These are phyloP conservation scores for Drosophila acutilabella DNA, from an alignment of 2,888 invertebrate genomes.

Conservation along the genomic window DNA sequence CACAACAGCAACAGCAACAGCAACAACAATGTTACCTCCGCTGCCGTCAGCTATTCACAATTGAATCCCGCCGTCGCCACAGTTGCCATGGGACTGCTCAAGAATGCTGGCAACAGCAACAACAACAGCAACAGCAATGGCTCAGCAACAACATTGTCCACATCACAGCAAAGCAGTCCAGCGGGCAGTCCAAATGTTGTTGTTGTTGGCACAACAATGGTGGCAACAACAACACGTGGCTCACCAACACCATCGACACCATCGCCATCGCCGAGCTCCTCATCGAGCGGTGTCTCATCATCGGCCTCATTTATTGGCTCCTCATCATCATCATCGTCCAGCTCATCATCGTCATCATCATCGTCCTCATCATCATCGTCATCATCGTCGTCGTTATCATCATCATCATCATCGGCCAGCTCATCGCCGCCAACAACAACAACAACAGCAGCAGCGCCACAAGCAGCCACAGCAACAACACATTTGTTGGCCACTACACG, in stretches of 20 bases:
- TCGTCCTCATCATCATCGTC: slow-evolving; percentile 54
- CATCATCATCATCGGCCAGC: slow-evolving; percentile 51
- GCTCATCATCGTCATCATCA: slow-evolving; percentile 53
- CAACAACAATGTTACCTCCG: slow-evolving; percentile 44
- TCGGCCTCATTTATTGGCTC: slow-evolving; percentile 75
- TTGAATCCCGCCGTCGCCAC: slow-evolving; percentile 31
- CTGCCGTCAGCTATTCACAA: slow-evolving; percentile 33
- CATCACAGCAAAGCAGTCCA: slow-evolving; percentile 61
- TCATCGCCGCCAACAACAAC: slow-evolving; percentile 69
- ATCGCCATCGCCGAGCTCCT: slow-evolving; percentile 84
- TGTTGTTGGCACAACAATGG: slow-evolving; percentile 63
- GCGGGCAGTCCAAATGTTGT: slow-evolving; percentile 64
- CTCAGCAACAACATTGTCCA: slow-evolving; percentile 19
- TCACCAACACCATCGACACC: slow-evolving; percentile 84
- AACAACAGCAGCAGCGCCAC: slow-evolving; percentile 47
- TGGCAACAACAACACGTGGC: slow-evolving; percentile 70
- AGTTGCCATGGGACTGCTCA: slow-evolving; percentile 41
- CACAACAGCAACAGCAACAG: slow-evolving; percentile 28
- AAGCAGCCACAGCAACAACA: slow-evolving; percentile 36
- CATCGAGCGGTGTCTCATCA: slow-evolving; percentile 84
- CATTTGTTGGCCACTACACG: slow-evolving; percentile 58
- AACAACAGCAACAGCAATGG: slow-evolving; percentile 30
- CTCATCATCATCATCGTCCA: slow-evolving; percentile 58
- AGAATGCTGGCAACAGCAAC: slow-evolving; percentile 35
- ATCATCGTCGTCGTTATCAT: slow-evolving; percentile 65